Conservation (phyloP, 1,140 invertebrate species). For the Papilio aristodemus region DNA sequence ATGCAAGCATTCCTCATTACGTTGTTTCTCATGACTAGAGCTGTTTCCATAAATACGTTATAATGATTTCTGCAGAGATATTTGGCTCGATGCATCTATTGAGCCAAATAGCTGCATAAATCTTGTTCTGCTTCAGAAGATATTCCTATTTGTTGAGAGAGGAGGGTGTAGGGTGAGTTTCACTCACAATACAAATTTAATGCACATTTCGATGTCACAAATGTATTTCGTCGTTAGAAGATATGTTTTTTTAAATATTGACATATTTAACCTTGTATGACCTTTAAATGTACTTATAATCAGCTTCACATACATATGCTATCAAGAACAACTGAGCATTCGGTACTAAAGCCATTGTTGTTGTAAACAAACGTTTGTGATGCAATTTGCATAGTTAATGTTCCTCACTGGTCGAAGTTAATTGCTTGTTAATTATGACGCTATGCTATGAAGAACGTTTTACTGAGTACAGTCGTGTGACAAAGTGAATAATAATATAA, state of each 20-base stretch:
- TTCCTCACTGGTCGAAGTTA: background rate
- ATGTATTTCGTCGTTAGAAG: no score
- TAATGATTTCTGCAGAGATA: no score
- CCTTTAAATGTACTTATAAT: background rate
- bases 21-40: background rate
- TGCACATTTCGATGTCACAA: no score
- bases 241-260: no score
- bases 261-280: background rate
- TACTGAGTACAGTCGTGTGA: background rate
- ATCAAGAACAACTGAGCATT: background rate
- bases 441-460: background rate
- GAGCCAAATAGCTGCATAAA: no score
- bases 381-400: constrained; percentile 16
- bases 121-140: no score
- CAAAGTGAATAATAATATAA: no score
- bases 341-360: constrained; percentile 2
- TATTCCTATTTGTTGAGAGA: no score
- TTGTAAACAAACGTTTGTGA: constrained; percentile 16
- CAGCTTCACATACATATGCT: background rate
- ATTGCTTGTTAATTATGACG: background rate
- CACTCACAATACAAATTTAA: no score
- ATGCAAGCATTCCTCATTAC: background rate
- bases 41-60: no score
- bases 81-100: no score
- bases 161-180: no score